Percentiles rank a stretch among this genome's conserved stretches.
Conservation (phyloP, 1,140 invertebrate genomes). For the Anoplolepis gracilipes region DNA sequence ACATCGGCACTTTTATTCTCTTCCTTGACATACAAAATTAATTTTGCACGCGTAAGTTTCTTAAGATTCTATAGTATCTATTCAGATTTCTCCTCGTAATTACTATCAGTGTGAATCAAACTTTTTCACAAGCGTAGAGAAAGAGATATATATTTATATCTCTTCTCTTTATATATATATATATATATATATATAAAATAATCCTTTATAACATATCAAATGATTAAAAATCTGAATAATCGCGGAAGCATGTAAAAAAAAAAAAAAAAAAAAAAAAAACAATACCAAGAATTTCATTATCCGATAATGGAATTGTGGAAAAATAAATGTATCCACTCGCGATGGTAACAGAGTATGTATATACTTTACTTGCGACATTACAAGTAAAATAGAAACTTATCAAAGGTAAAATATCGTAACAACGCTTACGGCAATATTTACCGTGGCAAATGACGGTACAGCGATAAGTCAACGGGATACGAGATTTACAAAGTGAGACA, state of each 20-base stretch:
- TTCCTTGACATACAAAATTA: constrained; percentile 10
- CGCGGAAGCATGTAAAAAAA: neutral
- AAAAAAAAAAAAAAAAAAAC: no score
- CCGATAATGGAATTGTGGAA: neutral
- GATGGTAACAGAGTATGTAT: neutral
- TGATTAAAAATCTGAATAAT: neutral
- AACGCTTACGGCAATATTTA: neutral
- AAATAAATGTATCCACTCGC: neutral
- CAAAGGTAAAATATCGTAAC: constrained; percentile 31
- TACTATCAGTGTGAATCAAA: neutral
- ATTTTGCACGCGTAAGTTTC: neutral
- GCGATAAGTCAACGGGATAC: constrained; percentile 25
- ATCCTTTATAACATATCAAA: neutral
- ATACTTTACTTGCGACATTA: constrained; percentile 11
- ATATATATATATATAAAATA: neutral
- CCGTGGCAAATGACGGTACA: neutral
- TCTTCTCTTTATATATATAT: no score
- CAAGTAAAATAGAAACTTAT: constrained; percentile 3
- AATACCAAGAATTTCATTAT: neutral
- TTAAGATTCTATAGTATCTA: neutral
- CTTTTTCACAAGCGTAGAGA: neutral
- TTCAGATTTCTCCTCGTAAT: neutral
- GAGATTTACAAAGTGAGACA: constrained; percentile 16
- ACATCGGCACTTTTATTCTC: constrained; percentile 12
- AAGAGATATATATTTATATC: no score